These are phyloP conservation scores for Eulemur mongoz DNA, from an alignment of 2,797 vertebrate genomes.

Conservation along the genomic window DNA sequence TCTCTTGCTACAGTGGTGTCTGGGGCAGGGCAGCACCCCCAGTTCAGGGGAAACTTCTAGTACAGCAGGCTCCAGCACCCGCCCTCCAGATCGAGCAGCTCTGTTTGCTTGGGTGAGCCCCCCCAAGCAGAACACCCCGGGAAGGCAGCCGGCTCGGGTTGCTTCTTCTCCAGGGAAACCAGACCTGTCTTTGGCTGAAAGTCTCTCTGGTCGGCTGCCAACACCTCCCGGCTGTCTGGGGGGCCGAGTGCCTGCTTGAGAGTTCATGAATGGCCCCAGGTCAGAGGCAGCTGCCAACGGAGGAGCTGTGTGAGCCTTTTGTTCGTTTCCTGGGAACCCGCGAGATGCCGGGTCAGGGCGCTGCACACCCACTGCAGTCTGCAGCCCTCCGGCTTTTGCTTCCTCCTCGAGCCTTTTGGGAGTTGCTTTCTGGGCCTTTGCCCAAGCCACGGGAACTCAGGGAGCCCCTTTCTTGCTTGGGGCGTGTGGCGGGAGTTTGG, in stretches of 20 bases:
- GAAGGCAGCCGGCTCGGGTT: not conserved
- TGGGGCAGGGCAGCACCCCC: not conserved
- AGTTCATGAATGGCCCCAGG: not conserved
- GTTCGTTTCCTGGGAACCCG: conserved; percentile 43
- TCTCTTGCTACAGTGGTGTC: not conserved
- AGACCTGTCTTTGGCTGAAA: not conserved
- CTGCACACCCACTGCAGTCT: not conserved
- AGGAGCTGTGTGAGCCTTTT: conserved; percentile 53
- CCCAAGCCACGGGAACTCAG: not conserved
- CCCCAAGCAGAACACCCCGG: not conserved
- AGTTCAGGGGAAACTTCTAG: not conserved
- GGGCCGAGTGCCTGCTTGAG: not conserved
- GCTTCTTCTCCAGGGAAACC: conserved; percentile 21
- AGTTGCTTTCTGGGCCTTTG: not conserved
- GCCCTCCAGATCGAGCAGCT: not conserved
- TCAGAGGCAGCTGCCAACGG: not conserved
- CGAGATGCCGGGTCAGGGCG: not conserved
- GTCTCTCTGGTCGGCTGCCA: not conserved
- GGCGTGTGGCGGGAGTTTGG: not conserved
- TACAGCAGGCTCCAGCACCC: no score
- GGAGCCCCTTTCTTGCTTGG: not conserved
- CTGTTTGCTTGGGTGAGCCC: not conserved
- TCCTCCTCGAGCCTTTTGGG: not conserved
- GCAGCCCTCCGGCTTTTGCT: not conserved
- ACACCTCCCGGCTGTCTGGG: not conserved